phyloP scores from a whole-genome alignment of 2,797 vertebrate genomes.

The Heliangelus exortis region DNA sequence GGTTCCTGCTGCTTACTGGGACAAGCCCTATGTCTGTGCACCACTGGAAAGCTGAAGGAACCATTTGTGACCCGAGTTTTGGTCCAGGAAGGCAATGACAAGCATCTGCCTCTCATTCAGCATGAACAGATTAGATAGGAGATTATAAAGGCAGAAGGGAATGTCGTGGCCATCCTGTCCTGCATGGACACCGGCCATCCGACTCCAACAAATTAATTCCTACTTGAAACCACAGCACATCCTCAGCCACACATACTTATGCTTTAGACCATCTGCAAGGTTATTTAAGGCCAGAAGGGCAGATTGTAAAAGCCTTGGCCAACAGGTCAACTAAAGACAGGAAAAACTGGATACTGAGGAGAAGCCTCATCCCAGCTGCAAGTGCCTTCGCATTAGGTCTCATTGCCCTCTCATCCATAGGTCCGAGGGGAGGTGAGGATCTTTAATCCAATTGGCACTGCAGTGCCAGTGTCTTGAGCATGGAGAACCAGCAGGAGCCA shows the following conservation, averaged over 20 bases:
- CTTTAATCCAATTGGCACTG: background rate
- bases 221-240: background rate
- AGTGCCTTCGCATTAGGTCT: background rate
- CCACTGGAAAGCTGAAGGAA: background rate
- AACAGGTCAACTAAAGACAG: background rate
- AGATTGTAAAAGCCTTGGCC: background rate
- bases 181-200: background rate
- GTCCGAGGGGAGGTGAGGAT: background rate
- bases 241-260: background rate
- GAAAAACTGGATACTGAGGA: fast-evolving
- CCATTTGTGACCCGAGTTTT: background rate
- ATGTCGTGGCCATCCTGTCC: background rate
- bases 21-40: background rate
- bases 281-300: background rate
- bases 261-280: background rate
- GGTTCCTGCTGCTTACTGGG: background rate
- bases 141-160: slow-evolving; percentile 40
- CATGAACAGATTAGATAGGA: background rate
- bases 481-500: background rate
- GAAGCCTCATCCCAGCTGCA: background rate
- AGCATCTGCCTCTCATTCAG: slow-evolving; percentile 4
- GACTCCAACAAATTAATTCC: slow-evolving; percentile 20
- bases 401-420: background rate
- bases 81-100: background rate
- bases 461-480: background rate